Evolutionary conservation across 2,113 vertebrate species (phyloP), one percentile per base, ranked within the genome.

Genomic region (Coreoperca whiteheadi): DNA sequence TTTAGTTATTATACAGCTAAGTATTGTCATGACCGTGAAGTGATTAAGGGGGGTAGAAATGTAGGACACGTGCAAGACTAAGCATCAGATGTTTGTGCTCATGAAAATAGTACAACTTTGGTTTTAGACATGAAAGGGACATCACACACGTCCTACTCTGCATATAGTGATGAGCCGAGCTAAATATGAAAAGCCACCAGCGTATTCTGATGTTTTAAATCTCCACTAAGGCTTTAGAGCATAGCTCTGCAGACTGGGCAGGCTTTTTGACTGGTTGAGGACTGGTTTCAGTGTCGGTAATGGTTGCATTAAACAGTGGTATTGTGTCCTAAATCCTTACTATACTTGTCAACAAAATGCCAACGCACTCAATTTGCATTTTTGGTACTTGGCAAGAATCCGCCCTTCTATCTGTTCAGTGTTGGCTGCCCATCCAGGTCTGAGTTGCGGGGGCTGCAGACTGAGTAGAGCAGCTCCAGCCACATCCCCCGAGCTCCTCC

Each of bases 11-110:
- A 66, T 18, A 6, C 23, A 61, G 68, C 18, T 84, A 78, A 84
- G 90, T 76, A 80, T 57, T 78, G 30, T 18, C 41, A 46, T 60
- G 79, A 81, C 81, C 78, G 70, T 84, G 85, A 53, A 25, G 81
- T 37, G n/a, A 37, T 84, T 81, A 63, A 37, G 6, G 8, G 28
- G 15, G 5, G 3, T 39, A 65, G 23, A n/a, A 79, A 4, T 37
- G 12, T 3, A 41, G 61, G 9, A 39, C 39, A 63, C 6, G 6
- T 63, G 41, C 75, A 64, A 51, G 2, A 81, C 73, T 61, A 2
- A 12, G 5, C 25, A 65, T 67, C 50, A 68, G 41, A 80, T 61
- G 30, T 78, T 74, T 70, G 23, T 61, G 76, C 41, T 53, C 30
- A 5, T 76, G 8, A 78, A 68, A 41, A 41, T 30, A 21, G 6